Evolutionary conservation across 2,797 vertebrate species (phyloP).

Genomic region (Okamejei kenojei): DNA sequence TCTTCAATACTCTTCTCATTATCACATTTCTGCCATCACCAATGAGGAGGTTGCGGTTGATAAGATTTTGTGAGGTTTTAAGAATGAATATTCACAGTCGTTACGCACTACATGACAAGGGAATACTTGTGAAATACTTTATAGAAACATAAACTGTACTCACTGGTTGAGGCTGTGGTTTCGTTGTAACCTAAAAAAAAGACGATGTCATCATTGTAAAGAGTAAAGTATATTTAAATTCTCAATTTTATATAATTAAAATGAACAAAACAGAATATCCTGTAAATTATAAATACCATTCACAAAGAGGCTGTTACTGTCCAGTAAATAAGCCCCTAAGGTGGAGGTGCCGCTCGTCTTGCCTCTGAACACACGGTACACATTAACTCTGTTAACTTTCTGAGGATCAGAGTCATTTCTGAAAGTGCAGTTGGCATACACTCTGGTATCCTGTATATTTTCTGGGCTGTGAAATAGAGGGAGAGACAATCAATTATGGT

Average conservation of each 20-base stretch:
- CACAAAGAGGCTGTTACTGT: constrained; percentile 3
- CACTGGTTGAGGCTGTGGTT: neutral
- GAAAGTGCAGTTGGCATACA: constrained; percentile 1
- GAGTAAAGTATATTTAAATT: neutral
- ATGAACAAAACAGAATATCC: neutral
- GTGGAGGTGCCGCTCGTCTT: neutral
- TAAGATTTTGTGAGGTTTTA: neutral
- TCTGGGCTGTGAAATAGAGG: neutral
- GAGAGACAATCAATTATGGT: neutral
- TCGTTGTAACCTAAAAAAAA: constrained; percentile 22
- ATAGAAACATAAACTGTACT: neutral
- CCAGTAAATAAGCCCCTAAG: neutral
- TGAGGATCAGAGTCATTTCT: constrained; percentile 1
- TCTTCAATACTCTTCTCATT: too few relatives aligned
- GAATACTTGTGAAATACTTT: neutral
- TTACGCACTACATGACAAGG: neutral
- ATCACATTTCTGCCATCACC: too few relatives aligned
- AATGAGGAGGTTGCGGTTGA: neutral
- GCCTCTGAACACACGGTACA: constrained; percentile 13
- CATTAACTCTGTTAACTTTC: neutral
- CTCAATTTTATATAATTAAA: neutral
- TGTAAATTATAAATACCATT: constrained; percentile 17
- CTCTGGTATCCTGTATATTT: neutral
- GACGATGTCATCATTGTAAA: neutral
- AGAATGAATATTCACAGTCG: neutral